A percentile compares a stretch with the other conserved stretches of the same genome.
phyloP scores from a whole-genome alignment of 2,113 vertebrate genomes.

The Cryptotis parvus region DNA sequence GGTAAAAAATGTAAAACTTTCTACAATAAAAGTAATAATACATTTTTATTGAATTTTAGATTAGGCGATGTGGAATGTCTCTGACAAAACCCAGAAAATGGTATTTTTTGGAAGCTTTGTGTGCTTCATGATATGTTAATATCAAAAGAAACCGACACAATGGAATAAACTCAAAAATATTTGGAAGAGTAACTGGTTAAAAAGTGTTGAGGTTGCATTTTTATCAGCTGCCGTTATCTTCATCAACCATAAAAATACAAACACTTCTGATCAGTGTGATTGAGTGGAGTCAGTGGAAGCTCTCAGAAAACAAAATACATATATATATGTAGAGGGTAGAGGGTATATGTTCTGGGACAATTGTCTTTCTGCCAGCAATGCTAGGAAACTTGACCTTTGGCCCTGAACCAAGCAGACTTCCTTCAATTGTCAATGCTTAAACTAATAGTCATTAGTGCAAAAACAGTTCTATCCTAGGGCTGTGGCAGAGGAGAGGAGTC shows the following conservation, averaged over 20 bases:
- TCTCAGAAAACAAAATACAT: constrained; percentile 9
- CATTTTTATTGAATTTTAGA: background rate
- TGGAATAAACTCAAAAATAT: constrained; percentile 39
- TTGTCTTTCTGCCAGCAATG: background rate
- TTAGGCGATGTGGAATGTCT: background rate
- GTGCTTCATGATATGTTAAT: constrained; percentile 7
- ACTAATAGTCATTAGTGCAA: background rate
- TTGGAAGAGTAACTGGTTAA: background rate
- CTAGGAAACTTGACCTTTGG: constrained; percentile 43
- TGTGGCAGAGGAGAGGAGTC: too few relatives aligned
- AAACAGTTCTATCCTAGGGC: background rate
- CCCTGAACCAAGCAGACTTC: background rate
- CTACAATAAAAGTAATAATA: background rate
- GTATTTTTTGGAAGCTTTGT: background rate
- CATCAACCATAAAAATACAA: background rate
- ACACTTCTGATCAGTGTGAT: background rate
- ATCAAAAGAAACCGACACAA: background rate
- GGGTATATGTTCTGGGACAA: background rate
- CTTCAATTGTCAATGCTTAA: background rate
- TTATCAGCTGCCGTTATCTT: constrained; percentile 45
- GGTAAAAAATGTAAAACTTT: background rate
- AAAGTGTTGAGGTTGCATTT: constrained; percentile 19
- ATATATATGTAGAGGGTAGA: background rate
- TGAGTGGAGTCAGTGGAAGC: background rate
- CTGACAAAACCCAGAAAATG: background rate